Conservation (phyloP, 1,140 invertebrate genomes). For the Drosophila tani region DNA sequence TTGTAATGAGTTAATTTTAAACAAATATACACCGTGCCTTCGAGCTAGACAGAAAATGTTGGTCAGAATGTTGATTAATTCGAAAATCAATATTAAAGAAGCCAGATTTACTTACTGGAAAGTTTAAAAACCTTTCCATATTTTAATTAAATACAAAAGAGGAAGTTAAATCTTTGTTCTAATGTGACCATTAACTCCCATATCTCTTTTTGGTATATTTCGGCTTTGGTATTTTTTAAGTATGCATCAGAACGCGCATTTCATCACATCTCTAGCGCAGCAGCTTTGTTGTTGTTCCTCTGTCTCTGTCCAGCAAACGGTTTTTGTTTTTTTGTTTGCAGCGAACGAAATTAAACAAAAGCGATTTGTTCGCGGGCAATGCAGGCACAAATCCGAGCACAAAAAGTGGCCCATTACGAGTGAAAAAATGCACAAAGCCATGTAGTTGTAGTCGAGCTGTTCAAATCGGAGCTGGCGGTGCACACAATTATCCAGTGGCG, state of each 20-base stretch:
- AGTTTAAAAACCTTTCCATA: too few species aligned
- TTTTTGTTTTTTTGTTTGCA: slow-evolving; percentile 50
- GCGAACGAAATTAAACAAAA: slow-evolving; percentile 66
- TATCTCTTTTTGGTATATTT: neutral
- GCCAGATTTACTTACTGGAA: too few species aligned
- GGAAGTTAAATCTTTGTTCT: too few species aligned
- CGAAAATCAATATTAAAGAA: too few species aligned
- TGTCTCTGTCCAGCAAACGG: slow-evolving; percentile 64
- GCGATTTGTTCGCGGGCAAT: slow-evolving; percentile 76
- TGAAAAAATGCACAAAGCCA: slow-evolving; percentile 53
- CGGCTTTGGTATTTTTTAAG: neutral
- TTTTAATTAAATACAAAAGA: neutral
- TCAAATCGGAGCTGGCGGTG: slow-evolving; percentile 10
- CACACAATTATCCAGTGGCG: slow-evolving; percentile 46
- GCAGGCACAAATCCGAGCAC: slow-evolving; percentile 57
- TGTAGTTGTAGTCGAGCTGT: slow-evolving; percentile 45
- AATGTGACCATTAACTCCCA: neutral
- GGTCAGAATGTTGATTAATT: too few species aligned
- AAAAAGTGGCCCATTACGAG: slow-evolving; percentile 31
- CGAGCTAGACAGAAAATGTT: neutral
- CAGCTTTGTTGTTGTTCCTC: slow-evolving; percentile 76
- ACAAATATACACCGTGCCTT: too few species aligned
- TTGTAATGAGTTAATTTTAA: too few species aligned
- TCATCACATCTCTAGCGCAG: slow-evolving; percentile 36
- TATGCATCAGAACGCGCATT: neutral